Percentiles rank a stretch among this genome's conserved stretches.
Evolutionary conservation across 2,888 invertebrate genomes (phyloP).

Genomic region (Orchesellides sinensis): DNA sequence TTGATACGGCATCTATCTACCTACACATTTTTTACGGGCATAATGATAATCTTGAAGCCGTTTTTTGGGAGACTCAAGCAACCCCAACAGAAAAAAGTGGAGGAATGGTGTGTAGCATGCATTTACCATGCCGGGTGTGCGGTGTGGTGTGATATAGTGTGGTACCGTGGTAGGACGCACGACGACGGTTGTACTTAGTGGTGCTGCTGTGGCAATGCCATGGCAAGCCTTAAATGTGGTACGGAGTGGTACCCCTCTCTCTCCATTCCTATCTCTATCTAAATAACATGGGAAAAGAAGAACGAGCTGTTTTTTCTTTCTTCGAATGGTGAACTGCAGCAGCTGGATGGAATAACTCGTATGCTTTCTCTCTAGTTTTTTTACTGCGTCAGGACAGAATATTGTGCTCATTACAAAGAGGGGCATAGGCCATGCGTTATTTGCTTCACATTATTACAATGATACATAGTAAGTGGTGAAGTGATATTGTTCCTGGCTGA

Average conservation of each 20-base stretch:
- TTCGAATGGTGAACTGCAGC: too few relatives aligned
- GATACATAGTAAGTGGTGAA: too few relatives aligned
- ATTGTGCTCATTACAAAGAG: too few relatives aligned
- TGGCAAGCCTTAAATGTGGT: not conserved
- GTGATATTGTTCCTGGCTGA: not conserved
- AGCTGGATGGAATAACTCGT: too few relatives aligned
- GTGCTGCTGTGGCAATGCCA: constrained; percentile 1
- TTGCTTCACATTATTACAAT: too few relatives aligned
- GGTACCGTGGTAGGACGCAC: constrained; percentile 28
- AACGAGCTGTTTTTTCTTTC: too few relatives aligned
- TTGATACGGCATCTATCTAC: too few relatives aligned
- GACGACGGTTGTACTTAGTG: not conserved
- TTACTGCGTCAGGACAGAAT: too few relatives aligned
- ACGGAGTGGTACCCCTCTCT: constrained; percentile 16
- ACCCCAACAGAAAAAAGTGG: not conserved
- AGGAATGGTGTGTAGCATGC: constrained; percentile 5
- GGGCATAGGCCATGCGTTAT: too few relatives aligned
- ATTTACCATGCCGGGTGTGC: constrained; percentile 22
- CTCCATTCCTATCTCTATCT: too few relatives aligned
- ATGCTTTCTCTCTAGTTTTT: too few relatives aligned
- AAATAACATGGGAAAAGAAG: not conserved
- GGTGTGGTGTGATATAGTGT: constrained; percentile 19
- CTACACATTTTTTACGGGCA: not conserved
- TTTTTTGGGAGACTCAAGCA: constrained; percentile 10
- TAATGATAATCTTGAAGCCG: not conserved